phyloP scores from a whole-genome alignment of 2,113 vertebrate species.

The Tetraodon nigroviridis region DNA sequence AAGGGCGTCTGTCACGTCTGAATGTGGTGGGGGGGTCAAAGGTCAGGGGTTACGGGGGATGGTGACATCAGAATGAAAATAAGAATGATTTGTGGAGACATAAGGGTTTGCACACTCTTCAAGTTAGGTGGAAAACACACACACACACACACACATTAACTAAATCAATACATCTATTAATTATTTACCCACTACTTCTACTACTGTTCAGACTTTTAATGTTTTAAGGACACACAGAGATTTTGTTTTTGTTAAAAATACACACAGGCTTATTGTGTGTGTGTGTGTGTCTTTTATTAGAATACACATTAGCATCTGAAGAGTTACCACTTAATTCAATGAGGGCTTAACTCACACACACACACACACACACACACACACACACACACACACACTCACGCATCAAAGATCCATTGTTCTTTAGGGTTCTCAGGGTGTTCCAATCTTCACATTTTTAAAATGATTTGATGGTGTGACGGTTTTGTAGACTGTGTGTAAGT shows the following conservation, averaged over 20 bases:
- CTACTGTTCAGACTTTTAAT: no score
- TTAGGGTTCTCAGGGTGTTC: no score
- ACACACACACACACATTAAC: constrained; percentile 10
- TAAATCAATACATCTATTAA: background rate
- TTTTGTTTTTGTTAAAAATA: no score
- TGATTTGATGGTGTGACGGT: no score
- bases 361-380: constrained; percentile 7
- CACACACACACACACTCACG: constrained; percentile 5
- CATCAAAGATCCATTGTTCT: background rate
- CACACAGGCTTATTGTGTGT: no score
- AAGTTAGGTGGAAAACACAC: constrained; percentile 12
- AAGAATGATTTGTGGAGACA: constrained; percentile 21
- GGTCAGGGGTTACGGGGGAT: constrained; percentile 14
- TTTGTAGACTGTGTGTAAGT: background rate
- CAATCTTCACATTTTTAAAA: no score
- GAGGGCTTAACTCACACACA: no score
- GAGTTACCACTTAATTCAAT: no score
- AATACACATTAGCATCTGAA: no score
- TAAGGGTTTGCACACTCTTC: constrained; percentile 10
- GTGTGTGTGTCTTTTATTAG: no score
- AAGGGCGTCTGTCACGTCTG: constrained; percentile 11
- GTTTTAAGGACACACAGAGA: no score
- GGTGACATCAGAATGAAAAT: constrained; percentile 4
- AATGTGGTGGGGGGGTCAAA: constrained; percentile 27
- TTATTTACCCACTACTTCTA: background rate